phyloP scores from a whole-genome alignment of 2,888 invertebrate species.

The Tetrapedia diversipes region DNA sequence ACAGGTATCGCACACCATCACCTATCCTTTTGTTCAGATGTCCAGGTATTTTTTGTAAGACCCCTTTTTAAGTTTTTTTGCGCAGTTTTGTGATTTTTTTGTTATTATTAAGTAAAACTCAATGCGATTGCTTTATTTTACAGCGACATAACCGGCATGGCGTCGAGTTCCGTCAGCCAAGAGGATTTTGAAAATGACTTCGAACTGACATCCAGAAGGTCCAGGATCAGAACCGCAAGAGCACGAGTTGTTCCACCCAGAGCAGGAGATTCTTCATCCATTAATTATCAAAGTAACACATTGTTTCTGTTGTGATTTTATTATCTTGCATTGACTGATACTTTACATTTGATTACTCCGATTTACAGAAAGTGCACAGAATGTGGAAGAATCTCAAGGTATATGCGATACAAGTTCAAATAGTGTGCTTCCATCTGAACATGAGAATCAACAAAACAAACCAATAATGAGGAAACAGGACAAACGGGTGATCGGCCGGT shows the following conservation, averaged over 20 bases:
- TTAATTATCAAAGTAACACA: constrained; percentile 74
- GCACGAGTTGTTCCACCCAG: constrained; percentile 80
- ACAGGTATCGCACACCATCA: constrained; percentile 70
- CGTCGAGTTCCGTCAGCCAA: constrained; percentile 86
- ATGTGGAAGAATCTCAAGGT: constrained; percentile 74
- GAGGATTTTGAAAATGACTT: constrained; percentile 86
- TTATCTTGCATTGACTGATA: not conserved
- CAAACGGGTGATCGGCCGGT: constrained; percentile 76
- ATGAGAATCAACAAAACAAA: constrained; percentile 75
- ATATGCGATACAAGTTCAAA: constrained; percentile 74
- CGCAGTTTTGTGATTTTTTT: constrained; percentile 28
- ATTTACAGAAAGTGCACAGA: constrained; percentile 69
- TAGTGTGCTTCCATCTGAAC: constrained; percentile 72
- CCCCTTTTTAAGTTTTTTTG: constrained; percentile 57
- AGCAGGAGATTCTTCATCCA: constrained; percentile 69
- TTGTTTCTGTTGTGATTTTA: not conserved
- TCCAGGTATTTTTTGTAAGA: constrained; percentile 80
- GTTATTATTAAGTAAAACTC: not conserved
- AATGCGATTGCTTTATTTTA: constrained; percentile 9
- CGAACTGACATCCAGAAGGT: constrained; percentile 84
- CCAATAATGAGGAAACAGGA: constrained; percentile 77
- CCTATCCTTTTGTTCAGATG: constrained; percentile 77
- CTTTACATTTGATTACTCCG: not conserved
- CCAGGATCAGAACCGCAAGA: constrained; percentile 84
- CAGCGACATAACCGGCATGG: constrained; percentile 83